Evolutionary conservation across 2,888 invertebrate genomes (phyloP).

Genomic region (Ochropleura leucogaster): DNA sequence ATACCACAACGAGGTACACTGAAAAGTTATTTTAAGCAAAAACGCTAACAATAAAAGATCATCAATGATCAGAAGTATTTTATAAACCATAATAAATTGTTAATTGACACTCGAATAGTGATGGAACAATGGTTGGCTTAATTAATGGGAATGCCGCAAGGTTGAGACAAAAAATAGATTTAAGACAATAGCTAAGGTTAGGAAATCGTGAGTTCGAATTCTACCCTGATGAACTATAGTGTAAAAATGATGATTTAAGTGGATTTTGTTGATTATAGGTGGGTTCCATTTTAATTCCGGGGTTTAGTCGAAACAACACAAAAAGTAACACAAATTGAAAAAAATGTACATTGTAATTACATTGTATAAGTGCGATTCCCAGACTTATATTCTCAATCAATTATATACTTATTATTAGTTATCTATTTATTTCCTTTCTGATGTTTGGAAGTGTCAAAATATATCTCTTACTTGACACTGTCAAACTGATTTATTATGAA

Average conservation of each 20-base stretch:
- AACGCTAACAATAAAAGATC: conserved; percentile 63
- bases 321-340: neutral
- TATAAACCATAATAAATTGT: conserved; percentile 73
- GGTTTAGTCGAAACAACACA: neutral
- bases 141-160: conserved; percentile 69
- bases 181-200: conserved; percentile 34
- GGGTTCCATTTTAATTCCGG: neutral
- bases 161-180: conserved; percentile 41
- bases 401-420: too few species aligned
- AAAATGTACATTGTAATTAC: neutral
- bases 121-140: conserved; percentile 66
- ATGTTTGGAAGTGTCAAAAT: neutral
- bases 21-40: conserved; percentile 36
- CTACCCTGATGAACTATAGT: neutral
- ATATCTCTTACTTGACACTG: too few species aligned
- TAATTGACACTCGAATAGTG: conserved; percentile 69
- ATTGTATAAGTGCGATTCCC: too few species aligned
- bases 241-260: neutral
- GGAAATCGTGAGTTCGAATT: conserved; percentile 36
- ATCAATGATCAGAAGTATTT: conserved; percentile 59
- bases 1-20: conserved; percentile 3
- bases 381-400: too few species aligned
- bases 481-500: neutral
- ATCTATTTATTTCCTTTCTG: neutral
- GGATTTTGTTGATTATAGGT: neutral